Base-by-base conservation (phyloP, 2,113 vertebrate species). In the Hirundichthys speculiger region DNA sequence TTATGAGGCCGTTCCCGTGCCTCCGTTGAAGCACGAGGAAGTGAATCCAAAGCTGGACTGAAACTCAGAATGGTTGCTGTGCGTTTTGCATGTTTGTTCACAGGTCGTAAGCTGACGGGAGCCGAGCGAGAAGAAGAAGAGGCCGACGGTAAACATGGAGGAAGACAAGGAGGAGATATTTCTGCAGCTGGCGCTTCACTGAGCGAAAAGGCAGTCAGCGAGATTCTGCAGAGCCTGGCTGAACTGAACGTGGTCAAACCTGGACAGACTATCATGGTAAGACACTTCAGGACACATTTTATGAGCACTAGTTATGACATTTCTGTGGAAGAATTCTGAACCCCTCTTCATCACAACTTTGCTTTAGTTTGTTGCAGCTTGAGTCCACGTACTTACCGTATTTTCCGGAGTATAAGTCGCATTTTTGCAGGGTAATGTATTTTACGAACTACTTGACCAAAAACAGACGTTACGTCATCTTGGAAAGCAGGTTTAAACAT, bases 211-310 rank as follows among this genome's bases (percentile, higher is more conserved):
- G 90, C 90, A 12, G 74, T 92, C n/a, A 81, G 79, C 5, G 94
- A 95, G 30, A 90, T 94, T 41, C 86, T 93, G 3, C 68, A 90
- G 58, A 92, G 93, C 65, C 84, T 92, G 40, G 88, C 90, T 0
- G 92, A 96, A 15, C 89, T 95, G 1, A 34, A 91, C 18, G 19
- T 92, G 34, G 89, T 93, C 47, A 94, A 93, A 70, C 73, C 93
- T 5, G 90, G 89, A 68, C 92, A 93, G 64, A 93, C 75, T 2
- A 66, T 91, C 21, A 92, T 92, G 87, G 87, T 91, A 68, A 85
- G 86, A 75, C 3, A 42, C 10, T 66, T 27, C 34, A 47, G 30
- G 13, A 25, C 18, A n/a, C 38, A 27, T 41, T 13, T 41, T 12
- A 3, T n/a, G n/a, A 18, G n/a, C n/a, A n/a, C n/a, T n/a, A n/a